Conservation (phyloP, 2,888 invertebrate genomes). For the Rhagonycha fulva region DNA sequence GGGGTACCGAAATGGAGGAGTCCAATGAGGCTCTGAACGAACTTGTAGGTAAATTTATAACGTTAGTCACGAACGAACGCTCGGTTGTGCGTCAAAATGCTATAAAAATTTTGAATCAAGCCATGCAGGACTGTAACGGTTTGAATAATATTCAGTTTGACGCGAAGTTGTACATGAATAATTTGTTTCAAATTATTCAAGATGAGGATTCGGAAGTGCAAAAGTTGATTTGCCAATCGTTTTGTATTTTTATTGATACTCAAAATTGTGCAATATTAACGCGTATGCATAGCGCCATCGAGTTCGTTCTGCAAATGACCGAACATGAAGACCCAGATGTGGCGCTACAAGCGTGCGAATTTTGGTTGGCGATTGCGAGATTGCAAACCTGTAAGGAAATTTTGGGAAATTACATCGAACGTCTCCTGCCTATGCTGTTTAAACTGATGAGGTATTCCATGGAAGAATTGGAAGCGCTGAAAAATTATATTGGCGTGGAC, state of each 20-base stretch:
- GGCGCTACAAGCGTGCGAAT: slow-evolving; percentile 97
- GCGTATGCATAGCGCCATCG: slow-evolving; percentile 95
- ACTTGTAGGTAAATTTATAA: slow-evolving; percentile 85
- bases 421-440: slow-evolving; percentile 88
- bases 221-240: slow-evolving; percentile 95
- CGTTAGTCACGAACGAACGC: slow-evolving; percentile 27
- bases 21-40: slow-evolving; percentile 85
- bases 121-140: slow-evolving; percentile 48
- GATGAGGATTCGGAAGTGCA: slow-evolving; percentile 95
- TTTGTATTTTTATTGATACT: slow-evolving; percentile 94
- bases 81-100: slow-evolving; percentile 25
- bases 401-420: slow-evolving; percentile 79
- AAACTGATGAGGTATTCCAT: slow-evolving; percentile 98
- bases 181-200: slow-evolving; percentile 88
- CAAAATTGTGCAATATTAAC: slow-evolving; percentile 91
- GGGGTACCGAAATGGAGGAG: slow-evolving; percentile 81
- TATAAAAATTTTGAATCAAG: slow-evolving; percentile 48
- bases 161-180: slow-evolving; percentile 63
- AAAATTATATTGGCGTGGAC: slow-evolving; percentile 95
- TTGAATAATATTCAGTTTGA: slow-evolving; percentile 49
- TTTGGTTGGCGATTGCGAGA: slow-evolving; percentile 96
- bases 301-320: slow-evolving; percentile 94
- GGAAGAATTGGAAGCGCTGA: slow-evolving; percentile 89
- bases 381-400: slow-evolving; percentile 92
- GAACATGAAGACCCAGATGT: slow-evolving; percentile 91